A percentile compares a stretch with the other conserved stretches of the same genome.
phyloP scores from a whole-genome alignment of 2,888 invertebrate species.

The Mimas tiliae region DNA sequence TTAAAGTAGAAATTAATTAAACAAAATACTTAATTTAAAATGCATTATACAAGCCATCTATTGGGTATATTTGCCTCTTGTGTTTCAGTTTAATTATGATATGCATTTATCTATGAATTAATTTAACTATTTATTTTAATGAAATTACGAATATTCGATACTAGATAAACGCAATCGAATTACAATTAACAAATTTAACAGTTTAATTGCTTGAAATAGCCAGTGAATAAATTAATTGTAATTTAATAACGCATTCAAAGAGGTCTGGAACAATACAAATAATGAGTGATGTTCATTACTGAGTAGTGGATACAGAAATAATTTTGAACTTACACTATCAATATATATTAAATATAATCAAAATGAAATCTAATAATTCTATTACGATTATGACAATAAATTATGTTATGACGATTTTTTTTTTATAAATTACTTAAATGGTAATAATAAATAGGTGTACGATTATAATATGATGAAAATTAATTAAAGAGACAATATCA shows the following conservation, averaged over 20 bases:
- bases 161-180: conserved; percentile 18
- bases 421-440: conserved; percentile 81
- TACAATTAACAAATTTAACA: conserved; percentile 9
- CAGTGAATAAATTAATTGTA: conserved; percentile 3
- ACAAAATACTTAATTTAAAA: conserved; percentile 70
- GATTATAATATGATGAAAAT: conserved; percentile 76
- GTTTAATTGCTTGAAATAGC: neutral
- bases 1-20: conserved; percentile 69
- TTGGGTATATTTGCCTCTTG: conserved; percentile 63
- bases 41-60: conserved; percentile 74
- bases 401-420: conserved; percentile 72
- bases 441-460: conserved; percentile 79
- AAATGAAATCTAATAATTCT: conserved; percentile 81
- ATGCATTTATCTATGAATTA: conserved; percentile 80
- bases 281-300: conserved; percentile 60
- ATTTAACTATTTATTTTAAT: conserved; percentile 71
- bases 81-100: conserved; percentile 68
- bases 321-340: conserved; percentile 80
- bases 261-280: conserved; percentile 62
- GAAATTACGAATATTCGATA: conserved; percentile 55
- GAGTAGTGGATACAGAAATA: conserved; percentile 72
- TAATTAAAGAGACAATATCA: conserved; percentile 82
- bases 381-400: conserved; percentile 81
- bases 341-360: conserved; percentile 72
- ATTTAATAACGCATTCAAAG: conserved; percentile 2